Percentiles rank a stretch among this genome's conserved stretches.
phyloP scores from a whole-genome alignment of 2,797 vertebrate genomes.

The Tenualosa ilisha region DNA sequence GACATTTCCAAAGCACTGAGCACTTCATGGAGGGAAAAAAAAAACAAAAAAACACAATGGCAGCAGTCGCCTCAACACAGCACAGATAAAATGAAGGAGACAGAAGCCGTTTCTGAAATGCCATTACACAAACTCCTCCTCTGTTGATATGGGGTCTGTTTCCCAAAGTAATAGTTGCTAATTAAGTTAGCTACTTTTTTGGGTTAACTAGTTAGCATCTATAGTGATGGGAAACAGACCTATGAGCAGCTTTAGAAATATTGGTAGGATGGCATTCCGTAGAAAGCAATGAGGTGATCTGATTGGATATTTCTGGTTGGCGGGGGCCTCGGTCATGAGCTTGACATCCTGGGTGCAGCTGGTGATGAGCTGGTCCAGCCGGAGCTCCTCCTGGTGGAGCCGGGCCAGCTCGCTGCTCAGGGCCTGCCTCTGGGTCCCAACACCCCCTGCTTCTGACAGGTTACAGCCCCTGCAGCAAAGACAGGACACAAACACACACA shows the following conservation, averaged over 20 bases:
- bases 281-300: background rate
- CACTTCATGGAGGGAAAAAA: too few species aligned
- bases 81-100: too few species aligned
- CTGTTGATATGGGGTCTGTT: too few species aligned
- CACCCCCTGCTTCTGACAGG: conserved; percentile 86
- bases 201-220: too few species aligned
- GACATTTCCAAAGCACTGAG: too few species aligned
- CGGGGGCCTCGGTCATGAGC: conserved; percentile 87
- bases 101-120: too few species aligned
- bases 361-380: conserved; percentile 92
- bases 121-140: too few species aligned
- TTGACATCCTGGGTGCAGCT: conserved; percentile 88
- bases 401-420: conserved; percentile 87
- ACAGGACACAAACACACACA: background rate
- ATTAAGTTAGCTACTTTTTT: too few species aligned
- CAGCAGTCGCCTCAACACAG: too few species aligned
- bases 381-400: conserved; percentile 90
- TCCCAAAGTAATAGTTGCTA: too few species aligned
- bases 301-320: conserved; percentile 98
- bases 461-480: conserved; percentile 85
- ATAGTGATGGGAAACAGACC: too few species aligned
- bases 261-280: background rate
- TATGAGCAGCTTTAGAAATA: background rate
- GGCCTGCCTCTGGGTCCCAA: conserved; percentile 84
- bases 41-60: too few species aligned